Percentiles rank a stretch among this genome's conserved stretches.
These are phyloP conservation scores for Drosophila nasuta DNA, from an alignment of 1,140 invertebrate species.

Conservation along the genomic window DNA sequence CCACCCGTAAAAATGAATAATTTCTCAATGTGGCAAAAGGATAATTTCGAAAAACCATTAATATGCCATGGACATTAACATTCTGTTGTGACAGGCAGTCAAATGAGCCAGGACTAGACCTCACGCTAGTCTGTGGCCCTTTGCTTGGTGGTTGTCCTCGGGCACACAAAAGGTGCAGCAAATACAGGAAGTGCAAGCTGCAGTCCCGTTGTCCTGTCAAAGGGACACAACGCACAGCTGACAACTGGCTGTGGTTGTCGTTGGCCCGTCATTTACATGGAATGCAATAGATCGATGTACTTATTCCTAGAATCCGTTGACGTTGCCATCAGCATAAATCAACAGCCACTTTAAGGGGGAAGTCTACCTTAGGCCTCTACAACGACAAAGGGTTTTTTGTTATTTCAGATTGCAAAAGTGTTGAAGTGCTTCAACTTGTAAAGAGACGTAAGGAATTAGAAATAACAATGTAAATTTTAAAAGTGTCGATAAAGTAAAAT, in stretches of 20 bases:
- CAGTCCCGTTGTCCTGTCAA: constrained; percentile 38
- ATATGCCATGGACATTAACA: constrained; percentile 68
- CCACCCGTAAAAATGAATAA: constrained; percentile 53
- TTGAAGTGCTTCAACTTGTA: neutral
- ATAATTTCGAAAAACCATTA: constrained; percentile 81
- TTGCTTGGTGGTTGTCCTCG: constrained; percentile 16
- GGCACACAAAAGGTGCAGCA: constrained; percentile 3
- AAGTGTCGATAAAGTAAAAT: no score
- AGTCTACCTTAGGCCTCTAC: neutral
- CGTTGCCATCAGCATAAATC: constrained; percentile 58
- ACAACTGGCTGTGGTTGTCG: constrained; percentile 36
- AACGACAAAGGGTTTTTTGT: neutral
- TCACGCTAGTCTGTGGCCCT: neutral
- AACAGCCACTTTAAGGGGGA: constrained; percentile 18
- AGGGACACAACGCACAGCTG: constrained; percentile 43
- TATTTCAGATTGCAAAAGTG: constrained; percentile 20
- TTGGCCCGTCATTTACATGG: constrained; percentile 58
- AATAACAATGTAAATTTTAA: no score
- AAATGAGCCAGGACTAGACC: constrained; percentile 56
- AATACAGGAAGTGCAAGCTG: constrained; percentile 71
- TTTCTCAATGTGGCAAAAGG: constrained; percentile 77
- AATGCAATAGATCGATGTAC: constrained; percentile 68
- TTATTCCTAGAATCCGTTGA: constrained; percentile 69
- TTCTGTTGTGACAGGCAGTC: constrained; percentile 78
- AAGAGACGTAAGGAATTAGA: neutral